Evolutionary conservation across 2,113 vertebrate species (phyloP).

Genomic region (Dunckerocampus dactyliophorus): DNA sequence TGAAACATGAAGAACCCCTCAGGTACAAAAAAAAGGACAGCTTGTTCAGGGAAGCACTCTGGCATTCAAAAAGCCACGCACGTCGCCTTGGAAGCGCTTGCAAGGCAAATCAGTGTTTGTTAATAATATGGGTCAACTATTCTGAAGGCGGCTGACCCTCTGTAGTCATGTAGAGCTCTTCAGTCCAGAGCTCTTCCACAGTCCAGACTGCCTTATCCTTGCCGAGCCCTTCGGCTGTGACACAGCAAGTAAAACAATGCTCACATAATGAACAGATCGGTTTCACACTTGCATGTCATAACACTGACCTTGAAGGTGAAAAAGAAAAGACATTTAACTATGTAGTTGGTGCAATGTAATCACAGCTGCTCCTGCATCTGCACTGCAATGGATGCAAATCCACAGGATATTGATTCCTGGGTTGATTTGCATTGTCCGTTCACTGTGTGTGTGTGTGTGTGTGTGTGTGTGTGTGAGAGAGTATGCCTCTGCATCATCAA

Average conservation of each 20-base stretch:
- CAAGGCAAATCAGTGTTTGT: slow-evolving; percentile 53
- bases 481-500: slow-evolving; percentile 7
- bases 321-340: slow-evolving; percentile 32
- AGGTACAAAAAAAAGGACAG: slow-evolving; percentile 34
- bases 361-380: slow-evolving; percentile 14
- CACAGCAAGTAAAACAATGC: slow-evolving; percentile 42
- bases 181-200: slow-evolving; percentile 46
- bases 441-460: not conserved
- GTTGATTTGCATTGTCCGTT: slow-evolving; percentile 1
- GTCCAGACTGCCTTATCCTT: slow-evolving; percentile 42
- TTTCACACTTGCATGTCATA: slow-evolving; percentile 46
- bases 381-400: not conserved
- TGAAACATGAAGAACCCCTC: slow-evolving; percentile 65
- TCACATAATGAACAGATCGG: slow-evolving; percentile 29
- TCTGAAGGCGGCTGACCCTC: slow-evolving; percentile 45
- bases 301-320: slow-evolving; percentile 35
- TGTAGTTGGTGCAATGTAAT: slow-evolving; percentile 19
- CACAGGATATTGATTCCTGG: not conserved
- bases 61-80: slow-evolving; percentile 48
- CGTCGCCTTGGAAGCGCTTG: slow-evolving; percentile 39
- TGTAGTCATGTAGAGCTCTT: slow-evolving; percentile 33
- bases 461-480: not conserved
- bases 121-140: slow-evolving; percentile 58
- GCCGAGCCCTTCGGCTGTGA: slow-evolving; percentile 43
- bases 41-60: slow-evolving; percentile 44